phyloP scores from a whole-genome alignment of 2,888 invertebrate species.

The Bibio marci region DNA sequence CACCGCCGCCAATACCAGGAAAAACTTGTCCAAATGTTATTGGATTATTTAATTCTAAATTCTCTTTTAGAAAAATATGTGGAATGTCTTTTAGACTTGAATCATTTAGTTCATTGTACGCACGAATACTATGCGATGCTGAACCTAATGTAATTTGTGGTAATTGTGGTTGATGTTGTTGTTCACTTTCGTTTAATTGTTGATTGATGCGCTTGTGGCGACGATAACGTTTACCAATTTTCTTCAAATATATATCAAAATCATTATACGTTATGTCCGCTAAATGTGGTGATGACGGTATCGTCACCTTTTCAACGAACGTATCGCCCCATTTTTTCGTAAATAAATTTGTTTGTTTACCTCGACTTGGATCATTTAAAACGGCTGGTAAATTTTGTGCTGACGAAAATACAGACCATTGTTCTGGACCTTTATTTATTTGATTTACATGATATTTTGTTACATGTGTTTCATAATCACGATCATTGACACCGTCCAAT shows the following conservation, averaged over 20 bases:
- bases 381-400: conserved; percentile 91
- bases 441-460: conserved; percentile 41
- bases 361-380: conserved; percentile 83
- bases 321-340: conserved; percentile 96
- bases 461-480: conserved; percentile 77
- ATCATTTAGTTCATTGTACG: neutral
- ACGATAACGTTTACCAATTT: conserved; percentile 48
- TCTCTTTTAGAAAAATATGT: conserved; percentile 43
- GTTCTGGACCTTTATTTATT: conserved; percentile 29
- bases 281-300: conserved; percentile 62
- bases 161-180: conserved; percentile 9
- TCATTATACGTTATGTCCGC: conserved; percentile 68
- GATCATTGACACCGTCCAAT: conserved; percentile 75
- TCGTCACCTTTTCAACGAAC: conserved; percentile 68
- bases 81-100: conserved; percentile 36
- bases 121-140: neutral
- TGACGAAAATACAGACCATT: conserved; percentile 53
- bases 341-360: conserved; percentile 84
- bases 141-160: neutral
- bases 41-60: conserved; percentile 14
- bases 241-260: conserved; percentile 75
- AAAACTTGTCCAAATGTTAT: conserved; percentile 61
- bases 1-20: conserved; percentile 39
- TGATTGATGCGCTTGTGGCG: conserved; percentile 38
- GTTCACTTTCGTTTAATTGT: conserved; percentile 9